These are phyloP conservation scores for Plectrocnemia conspersa DNA, from an alignment of 1,140 invertebrate species.

Conservation along the genomic window DNA sequence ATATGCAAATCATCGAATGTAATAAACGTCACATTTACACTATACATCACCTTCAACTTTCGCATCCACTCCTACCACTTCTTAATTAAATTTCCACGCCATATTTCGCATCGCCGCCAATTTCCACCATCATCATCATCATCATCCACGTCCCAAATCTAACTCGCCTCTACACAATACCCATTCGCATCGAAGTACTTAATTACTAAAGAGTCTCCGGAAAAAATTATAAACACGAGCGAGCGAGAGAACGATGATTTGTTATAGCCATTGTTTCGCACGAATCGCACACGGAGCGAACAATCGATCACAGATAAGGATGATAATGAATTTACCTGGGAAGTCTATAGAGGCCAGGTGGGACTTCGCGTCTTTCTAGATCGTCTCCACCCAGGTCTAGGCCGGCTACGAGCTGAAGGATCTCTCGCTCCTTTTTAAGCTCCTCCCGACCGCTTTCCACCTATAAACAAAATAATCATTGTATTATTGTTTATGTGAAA, in stretches of 20 bases:
- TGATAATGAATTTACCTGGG: slow-evolving; percentile 40
- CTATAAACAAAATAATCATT: slow-evolving; percentile 46
- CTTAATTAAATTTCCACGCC: no score
- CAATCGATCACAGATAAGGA: not conserved
- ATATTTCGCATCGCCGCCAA: no score
- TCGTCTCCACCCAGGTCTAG: slow-evolving; percentile 76
- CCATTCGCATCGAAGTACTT: not conserved
- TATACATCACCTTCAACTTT: no score
- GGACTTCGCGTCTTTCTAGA: slow-evolving; percentile 61
- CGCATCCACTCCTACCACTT: no score
- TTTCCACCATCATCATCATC: no score
- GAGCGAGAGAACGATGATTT: slow-evolving; percentile 1
- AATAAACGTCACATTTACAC: no score
- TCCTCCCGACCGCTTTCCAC: slow-evolving; percentile 60
- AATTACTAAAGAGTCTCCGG: no score
- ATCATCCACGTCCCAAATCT: no score
- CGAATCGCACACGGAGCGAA: not conserved
- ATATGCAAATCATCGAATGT: no score
- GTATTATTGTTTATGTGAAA: no score
- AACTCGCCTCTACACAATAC: no score
- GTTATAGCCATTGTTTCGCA: slow-evolving; percentile 3
- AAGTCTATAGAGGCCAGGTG: slow-evolving; percentile 38
- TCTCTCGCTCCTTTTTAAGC: slow-evolving; percentile 84
- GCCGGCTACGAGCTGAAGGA: slow-evolving; percentile 85
- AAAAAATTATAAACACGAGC: no score